Base-by-base conservation (phyloP, 92 coral and sea anemone species). In the Paragorgia papillata region DNA sequence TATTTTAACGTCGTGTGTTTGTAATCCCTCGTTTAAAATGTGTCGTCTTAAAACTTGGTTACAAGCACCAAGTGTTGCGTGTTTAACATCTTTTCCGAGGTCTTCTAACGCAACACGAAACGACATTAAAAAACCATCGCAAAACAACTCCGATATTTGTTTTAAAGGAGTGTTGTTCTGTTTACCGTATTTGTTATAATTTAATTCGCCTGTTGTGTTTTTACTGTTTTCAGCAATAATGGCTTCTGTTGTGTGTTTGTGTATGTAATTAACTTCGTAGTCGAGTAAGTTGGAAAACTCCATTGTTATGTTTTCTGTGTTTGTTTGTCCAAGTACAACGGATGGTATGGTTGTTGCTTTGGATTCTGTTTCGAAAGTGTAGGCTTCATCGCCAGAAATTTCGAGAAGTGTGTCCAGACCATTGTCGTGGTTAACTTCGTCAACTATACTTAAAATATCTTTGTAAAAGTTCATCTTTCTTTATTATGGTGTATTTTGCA, bases 91-190 rank as follows among this genome's bases (percentile, higher is more conserved):
- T 46, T 7, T 7, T 7, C 15, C n/a, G 2, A 7, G 15, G n/a
- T 46, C 53, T 46, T 7, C 15, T 46, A n/a, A 2, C 2, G 9
- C 14, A 2, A 46, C n/a, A 2, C n/a, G 2, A 46, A 46, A 9
- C 2, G 12, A 46, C n/a, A 46, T 7, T 46, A 46, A 46, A 15
- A 46, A 46, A 2, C 53, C 53, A 46, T 46, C 53, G 53, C 53
- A 46, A 46, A 6, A 46, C 53, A 46, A 56, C 50, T 88, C 92
- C 9, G 82, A 66, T 9, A 69, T 1, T 71, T 85, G 85, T 49
- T 81, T 87, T 48, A 85, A 80, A 17, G 81, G 34, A n/a, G 9
- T 46, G n/a, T 15, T 15, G 2, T 7, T 7, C 15, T 46, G 9
- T 46, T 6, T 2, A 7, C 53, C 53, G n/a, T 46, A 46, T 15